phyloP scores from a whole-genome alignment of 1,140 invertebrate genomes.

The Drosophila subobscura region DNA sequence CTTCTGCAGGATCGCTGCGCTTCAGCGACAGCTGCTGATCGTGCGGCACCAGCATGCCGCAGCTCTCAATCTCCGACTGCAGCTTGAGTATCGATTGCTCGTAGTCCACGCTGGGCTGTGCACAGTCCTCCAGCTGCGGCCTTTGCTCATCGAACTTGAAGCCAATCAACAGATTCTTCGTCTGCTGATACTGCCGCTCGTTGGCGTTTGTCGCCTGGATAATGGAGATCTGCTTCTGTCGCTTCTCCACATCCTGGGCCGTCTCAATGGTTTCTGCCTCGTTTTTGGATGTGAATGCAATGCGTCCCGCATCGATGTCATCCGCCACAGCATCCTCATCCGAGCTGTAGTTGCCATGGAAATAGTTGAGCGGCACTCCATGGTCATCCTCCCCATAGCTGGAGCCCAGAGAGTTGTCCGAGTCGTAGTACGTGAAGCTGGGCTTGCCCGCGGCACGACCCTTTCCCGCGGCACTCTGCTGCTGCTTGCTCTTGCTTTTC shows the following conservation, averaged over 20 bases:
- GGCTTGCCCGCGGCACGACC: conserved; percentile 27
- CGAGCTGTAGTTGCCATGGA: conserved; percentile 48
- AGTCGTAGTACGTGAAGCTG: conserved; percentile 66
- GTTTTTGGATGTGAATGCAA: conserved; percentile 92
- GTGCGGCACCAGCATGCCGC: conserved; percentile 70
- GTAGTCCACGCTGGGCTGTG: conserved; percentile 49
- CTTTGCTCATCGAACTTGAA: conserved; percentile 61
- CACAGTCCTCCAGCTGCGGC: background rate
- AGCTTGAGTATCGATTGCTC: conserved; percentile 72
- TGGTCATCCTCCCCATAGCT: conserved; percentile 68
- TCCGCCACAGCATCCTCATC: conserved; percentile 64
- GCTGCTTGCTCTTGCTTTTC: conserved; percentile 22
- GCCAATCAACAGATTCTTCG: conserved; percentile 77
- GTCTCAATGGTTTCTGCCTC: conserved; percentile 92
- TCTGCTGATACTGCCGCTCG: conserved; percentile 76
- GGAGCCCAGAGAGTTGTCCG: conserved; percentile 73
- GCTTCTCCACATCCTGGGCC: conserved; percentile 77
- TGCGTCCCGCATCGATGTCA: conserved; percentile 83
- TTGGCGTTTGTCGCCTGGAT: conserved; percentile 83
- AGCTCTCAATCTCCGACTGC: conserved; percentile 68
- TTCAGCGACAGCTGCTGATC: conserved; percentile 49
- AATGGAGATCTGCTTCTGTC: conserved; percentile 81
- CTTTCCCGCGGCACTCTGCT: conserved; percentile 9
- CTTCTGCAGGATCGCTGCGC: conserved; percentile 24
- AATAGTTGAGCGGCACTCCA: conserved; percentile 15